phyloP scores from a whole-genome alignment of 2,888 invertebrate genomes.

The Orchestes rusci region DNA sequence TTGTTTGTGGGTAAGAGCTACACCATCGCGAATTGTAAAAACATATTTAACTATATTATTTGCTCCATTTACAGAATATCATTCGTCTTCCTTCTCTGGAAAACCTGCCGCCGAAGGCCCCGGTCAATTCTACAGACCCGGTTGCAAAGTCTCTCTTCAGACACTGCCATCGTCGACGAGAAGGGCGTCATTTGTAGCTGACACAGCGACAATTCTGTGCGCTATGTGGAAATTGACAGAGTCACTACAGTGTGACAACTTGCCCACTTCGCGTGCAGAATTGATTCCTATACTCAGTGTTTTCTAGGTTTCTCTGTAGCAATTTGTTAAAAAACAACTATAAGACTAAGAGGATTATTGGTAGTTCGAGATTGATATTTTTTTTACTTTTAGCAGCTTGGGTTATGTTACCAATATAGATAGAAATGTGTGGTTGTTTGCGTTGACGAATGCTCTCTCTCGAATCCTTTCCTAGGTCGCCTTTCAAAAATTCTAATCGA shows the following conservation, averaged over 20 bases:
- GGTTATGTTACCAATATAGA: too few relatives aligned
- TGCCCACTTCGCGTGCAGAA: slow-evolving; percentile 28
- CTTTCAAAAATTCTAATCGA: too few relatives aligned
- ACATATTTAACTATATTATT: too few relatives aligned
- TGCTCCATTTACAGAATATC: slow-evolving; percentile 16
- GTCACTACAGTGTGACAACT: slow-evolving; percentile 80
- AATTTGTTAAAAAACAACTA: too few relatives aligned
- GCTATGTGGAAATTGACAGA: slow-evolving; percentile 83
- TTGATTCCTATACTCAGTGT: slow-evolving; percentile 3
- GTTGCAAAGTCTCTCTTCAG: slow-evolving; percentile 74
- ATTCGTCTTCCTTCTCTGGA: slow-evolving; percentile 34
- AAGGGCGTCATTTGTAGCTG: slow-evolving; percentile 85
- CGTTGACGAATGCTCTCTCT: too few relatives aligned
- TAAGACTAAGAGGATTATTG: too few relatives aligned
- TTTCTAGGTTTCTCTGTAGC: too few relatives aligned
- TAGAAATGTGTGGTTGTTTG: too few relatives aligned
- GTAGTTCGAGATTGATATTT: too few relatives aligned
- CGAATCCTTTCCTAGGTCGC: too few relatives aligned
- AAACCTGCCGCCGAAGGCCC: slow-evolving; percentile 51
- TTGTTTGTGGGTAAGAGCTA: slow-evolving; percentile 33
- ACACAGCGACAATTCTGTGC: slow-evolving; percentile 93
- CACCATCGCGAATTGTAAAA: too few relatives aligned
- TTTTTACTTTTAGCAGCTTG: too few relatives aligned
- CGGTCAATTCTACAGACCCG: slow-evolving; percentile 73
- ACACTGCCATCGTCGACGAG: slow-evolving; percentile 77